Conservation (phyloP, 2,113 vertebrate genomes). For the Eupsittula cactorum region DNA sequence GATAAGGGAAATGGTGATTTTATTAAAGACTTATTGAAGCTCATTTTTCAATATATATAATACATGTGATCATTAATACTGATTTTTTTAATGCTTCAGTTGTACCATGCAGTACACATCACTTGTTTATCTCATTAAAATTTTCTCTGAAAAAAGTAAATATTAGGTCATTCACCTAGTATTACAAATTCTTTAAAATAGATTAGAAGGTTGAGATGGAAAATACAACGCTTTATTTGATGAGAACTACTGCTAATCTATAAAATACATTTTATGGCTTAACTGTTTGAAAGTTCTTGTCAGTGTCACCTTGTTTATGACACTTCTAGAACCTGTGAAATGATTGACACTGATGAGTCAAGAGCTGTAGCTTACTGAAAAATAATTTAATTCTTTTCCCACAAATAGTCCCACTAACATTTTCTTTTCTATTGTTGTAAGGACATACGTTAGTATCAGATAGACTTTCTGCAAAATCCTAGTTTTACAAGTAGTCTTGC, state of each 20-base stretch:
- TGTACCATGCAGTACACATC: conserved; percentile 1
- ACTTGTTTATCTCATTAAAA: conserved; percentile 57
- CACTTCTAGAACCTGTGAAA: neutral
- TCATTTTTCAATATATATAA: conserved; percentile 62
- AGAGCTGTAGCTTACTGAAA: neutral
- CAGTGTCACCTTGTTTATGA: neutral
- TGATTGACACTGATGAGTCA: neutral
- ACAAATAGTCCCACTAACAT: neutral
- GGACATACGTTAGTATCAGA: neutral
- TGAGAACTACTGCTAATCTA: neutral
- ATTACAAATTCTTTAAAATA: neutral
- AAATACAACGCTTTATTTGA: neutral
- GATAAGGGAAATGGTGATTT: conserved; percentile 57
- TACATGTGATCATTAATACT: conserved; percentile 34
- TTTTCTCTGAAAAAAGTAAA: conserved; percentile 5
- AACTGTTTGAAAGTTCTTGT: neutral
- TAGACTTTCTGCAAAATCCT: neutral
- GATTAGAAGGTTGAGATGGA: neutral
- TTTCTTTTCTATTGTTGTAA: neutral
- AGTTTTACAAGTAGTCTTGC: neutral
- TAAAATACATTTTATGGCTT: neutral
- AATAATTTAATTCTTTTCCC: neutral
- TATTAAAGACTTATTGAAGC: conserved; percentile 41
- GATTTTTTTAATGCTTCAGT: conserved; percentile 19
- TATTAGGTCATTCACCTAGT: neutral